Base-by-base conservation (phyloP, 2,888 invertebrate species). In the Epirrita christyi region DNA sequence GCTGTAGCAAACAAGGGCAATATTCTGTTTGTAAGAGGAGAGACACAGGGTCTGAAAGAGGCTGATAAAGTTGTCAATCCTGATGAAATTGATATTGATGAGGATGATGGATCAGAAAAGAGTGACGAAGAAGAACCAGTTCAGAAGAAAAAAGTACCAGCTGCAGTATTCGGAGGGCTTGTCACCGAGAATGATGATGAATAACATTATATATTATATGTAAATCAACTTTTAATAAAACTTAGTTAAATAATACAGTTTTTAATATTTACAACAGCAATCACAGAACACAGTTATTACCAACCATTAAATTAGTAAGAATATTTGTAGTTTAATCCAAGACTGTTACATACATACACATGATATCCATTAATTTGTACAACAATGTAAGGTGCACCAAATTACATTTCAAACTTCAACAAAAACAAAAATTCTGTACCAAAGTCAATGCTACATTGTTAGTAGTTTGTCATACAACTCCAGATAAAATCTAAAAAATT, bases 121-220 rank as follows among this genome's bases (percentile, higher is more conserved):
- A 94, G 93, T 45, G 94, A 93, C 41, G 94, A 21, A 21, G 21
- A 94, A 61, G 91, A 96, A 63, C 95, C 95, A 32, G 94, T 98
- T 52, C 96, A 97, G 78, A 96, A 97, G 79, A 96, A 97, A 86
- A 93, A 93, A 28, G 94, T 99, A 66, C 99, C 99, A 34, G 94
- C 95, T 42, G 96, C 98, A 87, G 98, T 99, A 2, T 99, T 98
- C 93, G 98, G 98, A 59, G 94, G 96, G 66, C 92, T 98, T 64
- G 80, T 92, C 8, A 70, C 88, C 49, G 81, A 81, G 45, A 70
- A 68, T 61, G 73, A 79, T 55, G 76, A 68, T 71, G 62, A 57
- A 50, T 61, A 50, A 42, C 43, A 40, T 55, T 50, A 67, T 75
- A 3, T 21, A 21, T 21, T 21, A 21, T 21, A 21, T 80, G 77